Evolutionary conservation across 2,888 invertebrate genomes (phyloP), one percentile per base, ranked within the genome.

Genomic region (Polyploca ridens): DNA sequence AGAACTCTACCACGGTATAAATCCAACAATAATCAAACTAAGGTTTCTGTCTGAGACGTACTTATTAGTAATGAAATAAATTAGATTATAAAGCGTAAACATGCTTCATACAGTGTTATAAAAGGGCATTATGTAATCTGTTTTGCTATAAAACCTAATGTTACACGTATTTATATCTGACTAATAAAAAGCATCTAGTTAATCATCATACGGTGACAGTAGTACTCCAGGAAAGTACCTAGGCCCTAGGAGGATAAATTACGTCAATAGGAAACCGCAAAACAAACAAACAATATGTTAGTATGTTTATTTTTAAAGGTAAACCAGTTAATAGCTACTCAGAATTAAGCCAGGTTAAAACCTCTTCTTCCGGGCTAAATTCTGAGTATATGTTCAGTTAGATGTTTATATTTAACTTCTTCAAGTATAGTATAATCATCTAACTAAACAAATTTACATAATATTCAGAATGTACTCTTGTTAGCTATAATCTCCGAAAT

Each of bases 21-120:
- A 13, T 13, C 41, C 13, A 7, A 41, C 41, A 13, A 13, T 13
- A 13, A 41, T 41, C 41, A 19, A 19, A 54, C n/a, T 54, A 54
- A 16, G 54, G 54, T 54, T 54, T 54, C 54, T 19, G 54, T 54
- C 54, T 54, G n/a, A 54, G 16, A 16, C 16, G 54, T 49, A 49
- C 16, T 54, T 46, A 54, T 10, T 54, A 10, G 19, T 54, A 19
- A 54, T 54, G 16, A 54, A 10, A 54, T 54, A 54, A 54, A 54
- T 19, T 7, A 54, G 41, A 41, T 41, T 41, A 38, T 38, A 41
- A 41, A 41, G 13, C 41, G 11, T 13, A 41, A 41, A 41, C 41
- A 41, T 38, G 16, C n/a, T 14, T 16, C 6, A 14, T 19, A 44
- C 14, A 54, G 54, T 54, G 1, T 10, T 3, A 49, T 49, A 1